These are phyloP conservation scores for Thymelicus lineola DNA, from an alignment of 2,888 invertebrate species.

Conservation along the genomic window DNA sequence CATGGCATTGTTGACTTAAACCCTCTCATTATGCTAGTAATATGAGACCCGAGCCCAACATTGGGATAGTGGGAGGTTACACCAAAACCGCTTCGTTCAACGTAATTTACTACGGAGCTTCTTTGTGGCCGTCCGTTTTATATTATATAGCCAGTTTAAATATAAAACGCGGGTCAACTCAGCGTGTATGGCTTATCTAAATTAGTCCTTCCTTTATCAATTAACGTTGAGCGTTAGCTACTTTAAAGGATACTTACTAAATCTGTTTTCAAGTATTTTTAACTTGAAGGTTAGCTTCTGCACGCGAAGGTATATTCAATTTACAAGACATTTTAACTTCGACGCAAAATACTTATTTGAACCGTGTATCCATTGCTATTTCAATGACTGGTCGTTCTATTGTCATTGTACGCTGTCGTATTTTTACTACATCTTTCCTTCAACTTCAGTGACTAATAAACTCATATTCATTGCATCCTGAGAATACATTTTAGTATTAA, in stretches of 20 bases:
- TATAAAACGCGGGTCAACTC: constrained; percentile 35
- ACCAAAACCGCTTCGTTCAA: neutral
- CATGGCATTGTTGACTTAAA: neutral
- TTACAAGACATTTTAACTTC: no score
- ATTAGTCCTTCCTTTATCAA: constrained; percentile 35
- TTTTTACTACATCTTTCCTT: no score
- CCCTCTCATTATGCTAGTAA: neutral
- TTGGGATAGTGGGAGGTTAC: neutral
- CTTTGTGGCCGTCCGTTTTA: constrained; percentile 6
- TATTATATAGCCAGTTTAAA: constrained; percentile 25
- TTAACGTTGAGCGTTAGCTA: constrained; percentile 35
- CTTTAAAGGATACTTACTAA: constrained; percentile 23
- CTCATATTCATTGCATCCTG: no score
- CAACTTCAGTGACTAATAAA: no score
- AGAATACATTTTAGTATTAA: no score
- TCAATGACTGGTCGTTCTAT: no score
- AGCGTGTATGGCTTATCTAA: constrained; percentile 38
- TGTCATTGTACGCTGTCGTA: no score
- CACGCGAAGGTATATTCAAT: no score
- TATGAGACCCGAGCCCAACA: neutral
- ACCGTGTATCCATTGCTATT: no score
- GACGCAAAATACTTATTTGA: no score
- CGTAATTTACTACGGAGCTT: constrained; percentile 2
- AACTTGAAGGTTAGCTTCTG: constrained; percentile 15
- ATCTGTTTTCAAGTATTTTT: constrained; percentile 26